Conservation (phyloP, 2,888 invertebrate genomes). For the Hydropsyche betteni region DNA sequence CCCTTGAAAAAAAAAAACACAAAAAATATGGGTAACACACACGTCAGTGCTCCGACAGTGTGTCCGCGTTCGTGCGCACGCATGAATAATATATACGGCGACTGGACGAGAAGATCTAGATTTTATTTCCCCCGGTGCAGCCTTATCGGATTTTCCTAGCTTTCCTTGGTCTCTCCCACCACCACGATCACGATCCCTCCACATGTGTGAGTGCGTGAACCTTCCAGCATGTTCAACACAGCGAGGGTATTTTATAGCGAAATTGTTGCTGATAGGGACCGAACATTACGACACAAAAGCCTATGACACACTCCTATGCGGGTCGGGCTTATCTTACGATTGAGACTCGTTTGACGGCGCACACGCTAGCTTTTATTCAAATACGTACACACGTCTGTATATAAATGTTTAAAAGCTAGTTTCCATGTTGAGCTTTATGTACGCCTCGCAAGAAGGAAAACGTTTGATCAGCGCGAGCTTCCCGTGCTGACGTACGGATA, state of each 20-base stretch:
- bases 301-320: constrained; percentile 27
- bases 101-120: constrained; percentile 32
- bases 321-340: constrained; percentile 22
- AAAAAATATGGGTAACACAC: too few species aligned
- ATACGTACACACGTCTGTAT: constrained; percentile 1
- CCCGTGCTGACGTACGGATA: constrained; percentile 23
- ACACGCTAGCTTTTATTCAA: too few species aligned
- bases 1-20: too few species aligned
- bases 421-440: background rate
- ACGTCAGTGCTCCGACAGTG: background rate
- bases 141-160: constrained; percentile 19
- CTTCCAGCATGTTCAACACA: background rate
- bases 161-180: background rate
- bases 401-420: constrained; percentile 6
- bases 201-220: constrained; percentile 5
- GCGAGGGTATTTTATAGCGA: constrained; percentile 18
- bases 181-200: too few species aligned
- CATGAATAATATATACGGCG: constrained; percentile 31
- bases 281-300: constrained; percentile 19
- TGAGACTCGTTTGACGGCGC: constrained; percentile 7
- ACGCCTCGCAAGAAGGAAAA: background rate
- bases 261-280: constrained; percentile 25
- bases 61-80: constrained; percentile 19
- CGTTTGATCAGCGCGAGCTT: constrained; percentile 20
- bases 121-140: constrained; percentile 31